phyloP scores from a whole-genome alignment of 2,113 vertebrate species.

The Mustela nigripes region DNA sequence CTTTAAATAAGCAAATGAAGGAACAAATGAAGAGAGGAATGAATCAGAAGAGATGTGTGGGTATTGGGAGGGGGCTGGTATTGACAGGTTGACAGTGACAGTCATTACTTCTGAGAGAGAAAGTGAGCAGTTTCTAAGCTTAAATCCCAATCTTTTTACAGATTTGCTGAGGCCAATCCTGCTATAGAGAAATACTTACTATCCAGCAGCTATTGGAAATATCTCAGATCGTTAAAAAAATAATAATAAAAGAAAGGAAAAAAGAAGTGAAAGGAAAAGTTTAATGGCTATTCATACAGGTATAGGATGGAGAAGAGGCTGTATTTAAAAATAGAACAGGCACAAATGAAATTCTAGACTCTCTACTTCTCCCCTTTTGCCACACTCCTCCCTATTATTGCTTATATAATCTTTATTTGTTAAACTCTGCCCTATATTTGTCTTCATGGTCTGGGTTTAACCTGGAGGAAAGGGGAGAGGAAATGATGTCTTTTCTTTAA shows the following conservation, averaged over 20 bases:
- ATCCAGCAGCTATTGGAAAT: background rate
- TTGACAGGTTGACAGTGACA: fast-evolving
- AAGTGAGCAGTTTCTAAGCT: background rate
- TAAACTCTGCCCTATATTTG: conserved; percentile 52
- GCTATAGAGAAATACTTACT: background rate
- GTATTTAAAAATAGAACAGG: background rate
- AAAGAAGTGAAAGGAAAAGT: background rate
- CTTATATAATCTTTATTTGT: background rate
- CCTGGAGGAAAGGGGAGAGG: background rate
- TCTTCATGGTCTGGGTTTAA: conserved; percentile 52
- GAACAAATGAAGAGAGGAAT: background rate
- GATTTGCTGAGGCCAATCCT: background rate
- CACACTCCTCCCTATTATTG: background rate
- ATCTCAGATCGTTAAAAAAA: background rate
- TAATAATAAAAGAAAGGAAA: background rate
- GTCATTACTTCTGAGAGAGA: background rate
- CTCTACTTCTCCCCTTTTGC: background rate
- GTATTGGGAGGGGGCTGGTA: background rate
- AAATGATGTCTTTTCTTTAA: conserved; percentile 63
- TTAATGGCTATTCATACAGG: background rate
- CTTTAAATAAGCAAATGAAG: conserved; percentile 27
- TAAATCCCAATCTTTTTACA: background rate
- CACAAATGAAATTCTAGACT: background rate
- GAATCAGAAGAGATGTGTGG: background rate
- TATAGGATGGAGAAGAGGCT: background rate